Conservation (phyloP, 2,888 invertebrate species). For the Lydus trimaculatus region DNA sequence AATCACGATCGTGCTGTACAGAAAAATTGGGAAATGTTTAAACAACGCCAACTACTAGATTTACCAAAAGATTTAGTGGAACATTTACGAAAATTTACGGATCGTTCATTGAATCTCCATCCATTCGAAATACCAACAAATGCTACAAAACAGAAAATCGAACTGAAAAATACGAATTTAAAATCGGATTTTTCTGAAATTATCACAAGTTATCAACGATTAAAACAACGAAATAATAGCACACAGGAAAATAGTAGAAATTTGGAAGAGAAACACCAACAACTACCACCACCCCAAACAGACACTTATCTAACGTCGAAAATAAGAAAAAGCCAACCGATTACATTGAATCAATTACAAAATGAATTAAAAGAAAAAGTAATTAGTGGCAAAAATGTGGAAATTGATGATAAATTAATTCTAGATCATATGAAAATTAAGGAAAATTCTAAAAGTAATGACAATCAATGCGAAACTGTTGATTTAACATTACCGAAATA, state of each 20-base stretch:
- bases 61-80: slow-evolving; percentile 60
- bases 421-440: slow-evolving; percentile 20
- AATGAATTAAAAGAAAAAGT: slow-evolving; percentile 35
- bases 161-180: slow-evolving; percentile 51
- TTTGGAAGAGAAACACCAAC: slow-evolving; percentile 12
- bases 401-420: slow-evolving; percentile 44
- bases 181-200: slow-evolving; percentile 63
- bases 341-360: slow-evolving; percentile 50
- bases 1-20: slow-evolving; percentile 72
- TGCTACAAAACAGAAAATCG: slow-evolving; percentile 56
- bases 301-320: slow-evolving; percentile 18
- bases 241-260: slow-evolving; percentile 9
- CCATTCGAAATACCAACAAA: slow-evolving; percentile 26
- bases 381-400: slow-evolving; percentile 23
- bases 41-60: slow-evolving; percentile 63
- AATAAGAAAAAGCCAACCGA: slow-evolving; percentile 15
- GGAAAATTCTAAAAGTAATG: slow-evolving; percentile 22
- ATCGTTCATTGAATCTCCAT: slow-evolving; percentile 59
- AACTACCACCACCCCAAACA: not conserved
- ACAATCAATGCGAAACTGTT: slow-evolving; percentile 13
- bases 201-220: slow-evolving; percentile 53
- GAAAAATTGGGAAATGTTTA: slow-evolving; percentile 74
- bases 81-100: slow-evolving; percentile 73
- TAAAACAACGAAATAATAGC: slow-evolving; percentile 58
- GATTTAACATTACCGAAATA: slow-evolving; percentile 34